These are phyloP conservation scores for Neofelis nebulosa DNA, from an alignment of 2,113 vertebrate species.

Conservation along the genomic window DNA sequence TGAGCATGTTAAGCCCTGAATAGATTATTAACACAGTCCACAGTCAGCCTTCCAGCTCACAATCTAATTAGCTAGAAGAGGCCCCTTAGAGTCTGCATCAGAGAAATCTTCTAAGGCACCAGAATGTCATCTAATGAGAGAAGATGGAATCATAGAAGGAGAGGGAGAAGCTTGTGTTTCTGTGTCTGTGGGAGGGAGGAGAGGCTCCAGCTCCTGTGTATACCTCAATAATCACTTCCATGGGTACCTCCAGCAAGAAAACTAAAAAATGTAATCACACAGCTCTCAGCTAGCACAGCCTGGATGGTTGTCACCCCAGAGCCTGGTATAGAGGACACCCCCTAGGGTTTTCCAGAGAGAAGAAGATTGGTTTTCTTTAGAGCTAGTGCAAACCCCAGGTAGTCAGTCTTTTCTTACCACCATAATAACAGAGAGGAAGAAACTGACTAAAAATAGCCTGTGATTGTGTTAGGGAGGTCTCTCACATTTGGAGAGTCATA, in stretches of 20 bases:
- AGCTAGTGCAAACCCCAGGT: not conserved
- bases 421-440: slow-evolving; percentile 36
- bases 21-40: slow-evolving; percentile 7
- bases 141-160: not conserved
- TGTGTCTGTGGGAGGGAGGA: not conserved
- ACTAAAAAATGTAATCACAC: slow-evolving; percentile 33
- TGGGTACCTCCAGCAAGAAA: not conserved
- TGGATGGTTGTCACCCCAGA: not conserved
- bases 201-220: not conserved
- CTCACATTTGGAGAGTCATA: not conserved
- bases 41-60: not conserved
- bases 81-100: not conserved
- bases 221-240: slow-evolving; percentile 43
- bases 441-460: slow-evolving; percentile 45
- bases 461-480: not conserved
- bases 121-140: not conserved
- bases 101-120: not conserved
- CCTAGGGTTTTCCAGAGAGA: slow-evolving; percentile 22
- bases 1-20: not conserved
- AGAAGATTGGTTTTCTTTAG: slow-evolving; percentile 63
- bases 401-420: not conserved
- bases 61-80: slow-evolving; percentile 51
- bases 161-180: not conserved
- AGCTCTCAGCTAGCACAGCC: not conserved
- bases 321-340: slow-evolving; percentile 25